Base-by-base conservation (phyloP, 1,140 invertebrate species). In the Rhynchophorus ferrugineus region DNA sequence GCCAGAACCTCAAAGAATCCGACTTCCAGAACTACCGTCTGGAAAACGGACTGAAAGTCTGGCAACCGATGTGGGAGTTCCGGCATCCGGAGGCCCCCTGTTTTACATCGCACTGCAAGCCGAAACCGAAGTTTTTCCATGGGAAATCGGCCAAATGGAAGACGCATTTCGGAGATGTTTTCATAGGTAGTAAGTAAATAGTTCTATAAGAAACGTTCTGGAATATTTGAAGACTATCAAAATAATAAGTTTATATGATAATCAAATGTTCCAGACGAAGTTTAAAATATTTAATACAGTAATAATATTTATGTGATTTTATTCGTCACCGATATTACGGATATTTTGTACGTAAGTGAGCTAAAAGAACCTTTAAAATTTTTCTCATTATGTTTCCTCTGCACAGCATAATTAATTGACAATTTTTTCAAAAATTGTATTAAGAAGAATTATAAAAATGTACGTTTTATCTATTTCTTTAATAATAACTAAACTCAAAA, bases 11-110 rank as follows among this genome's bases (percentile, higher is more conserved):
- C n/a, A 92, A 91, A 69, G 91, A 96, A 64, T 91, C 92, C n/a
- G 95, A 99, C 69, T 96, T 99, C 69, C 86, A 91, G 69, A 93
- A 90, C 71, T 89, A 95, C 64, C 86, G 96, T 16, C 72, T 99
- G 18, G 95, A 98, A 71, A 97, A 95, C 72, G 97, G 97, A 3
- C 75, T 98, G 13, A 91, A 94, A 69, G 79, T 99, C 57, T 99
- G 97, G 97, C 85, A 94, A 65, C 87, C 94, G 1, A 78, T 99
- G 72, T 98, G 93, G 87, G 89, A 95, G 62, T 93, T 89, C 70
- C 79, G 87, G 22, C 89, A 94, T 65, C 97, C 97, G 0, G 91
- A 96, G 57, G 81, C 93, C 1, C 72, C 85, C 0, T 97, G 94
- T 68, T 99, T 99, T 66, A 91, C 85, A 0, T 85, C 92, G 3